Conservation (phyloP, 2,888 invertebrate species). For the Dryadula phaetusa region DNA sequence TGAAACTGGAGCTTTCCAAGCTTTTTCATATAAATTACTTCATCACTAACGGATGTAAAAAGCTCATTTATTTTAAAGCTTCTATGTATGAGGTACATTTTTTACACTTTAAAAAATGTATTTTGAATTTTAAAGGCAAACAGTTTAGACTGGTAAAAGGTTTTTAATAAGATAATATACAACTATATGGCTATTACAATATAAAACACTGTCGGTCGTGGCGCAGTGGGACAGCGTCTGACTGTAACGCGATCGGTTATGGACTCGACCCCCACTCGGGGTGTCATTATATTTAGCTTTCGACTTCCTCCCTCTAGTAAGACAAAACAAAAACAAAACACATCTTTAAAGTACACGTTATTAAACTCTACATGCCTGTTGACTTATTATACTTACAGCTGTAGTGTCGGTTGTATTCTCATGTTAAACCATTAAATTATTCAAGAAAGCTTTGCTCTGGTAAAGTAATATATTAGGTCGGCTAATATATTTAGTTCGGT, state of each 20-base stretch:
- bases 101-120: not conserved
- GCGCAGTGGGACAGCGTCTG: too few species aligned
- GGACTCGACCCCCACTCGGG: too few species aligned
- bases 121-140: not conserved
- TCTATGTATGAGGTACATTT: not conserved
- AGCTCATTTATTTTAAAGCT: not conserved
- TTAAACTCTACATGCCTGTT: too few species aligned
- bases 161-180: not conserved
- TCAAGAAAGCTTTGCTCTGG: slow-evolving; percentile 1
- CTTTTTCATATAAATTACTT: slow-evolving; percentile 24
- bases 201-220: too few species aligned
- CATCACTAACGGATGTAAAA: slow-evolving; percentile 12
- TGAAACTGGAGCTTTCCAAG: not conserved
- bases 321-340: too few species aligned
- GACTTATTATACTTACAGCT: too few species aligned
- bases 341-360: too few species aligned
- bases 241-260: too few species aligned
- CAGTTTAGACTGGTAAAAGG: not conserved
- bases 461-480: not conserved
- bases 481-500: slow-evolving; percentile 1
- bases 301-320: too few species aligned
- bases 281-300: too few species aligned
- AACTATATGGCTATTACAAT: too few species aligned
- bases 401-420: not conserved
- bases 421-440: slow-evolving; percentile 3